A percentile compares a stretch with the other conserved stretches of the same genome.
Evolutionary conservation across 2,797 vertebrate species (phyloP).

Genomic region (Micropoecilia bifurca): DNA sequence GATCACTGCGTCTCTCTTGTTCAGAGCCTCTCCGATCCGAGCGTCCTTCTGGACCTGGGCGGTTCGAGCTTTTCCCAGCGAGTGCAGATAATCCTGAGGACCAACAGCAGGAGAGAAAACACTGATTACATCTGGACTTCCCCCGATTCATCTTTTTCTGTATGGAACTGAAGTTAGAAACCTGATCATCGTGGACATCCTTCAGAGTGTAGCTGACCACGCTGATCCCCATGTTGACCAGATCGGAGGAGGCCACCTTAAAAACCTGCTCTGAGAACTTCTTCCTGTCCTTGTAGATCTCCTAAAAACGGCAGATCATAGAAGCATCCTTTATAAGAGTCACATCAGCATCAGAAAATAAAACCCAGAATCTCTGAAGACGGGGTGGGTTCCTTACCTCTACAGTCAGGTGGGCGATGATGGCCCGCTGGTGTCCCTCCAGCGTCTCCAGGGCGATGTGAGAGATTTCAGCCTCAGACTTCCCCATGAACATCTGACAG

Average conservation of each 20-base stretch:
- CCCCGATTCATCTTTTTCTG: not conserved
- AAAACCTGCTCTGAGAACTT: slow-evolving; percentile 96
- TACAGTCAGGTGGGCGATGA: slow-evolving; percentile 95
- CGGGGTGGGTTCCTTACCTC: slow-evolving; percentile 75
- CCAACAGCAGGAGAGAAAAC: not conserved
- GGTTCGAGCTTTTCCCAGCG: slow-evolving; percentile 89
- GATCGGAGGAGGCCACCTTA: slow-evolving; percentile 92
- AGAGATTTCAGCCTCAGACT: slow-evolving; percentile 88
- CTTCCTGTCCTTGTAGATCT: slow-evolving; percentile 95
- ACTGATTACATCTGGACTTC: accelerated
- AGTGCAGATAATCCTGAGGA: slow-evolving; percentile 89
- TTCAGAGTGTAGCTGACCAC: slow-evolving; percentile 96
- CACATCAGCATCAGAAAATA: not conserved
- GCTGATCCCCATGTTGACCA: slow-evolving; percentile 95
- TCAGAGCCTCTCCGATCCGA: slow-evolving; percentile 90
- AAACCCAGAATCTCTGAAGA: not conserved
- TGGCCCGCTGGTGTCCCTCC: slow-evolving; percentile 93
- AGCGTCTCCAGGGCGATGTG: slow-evolving; percentile 93
- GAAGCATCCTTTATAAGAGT: not conserved
- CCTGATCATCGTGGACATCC: slow-evolving; percentile 94
- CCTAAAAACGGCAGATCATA: slow-evolving; percentile 69
- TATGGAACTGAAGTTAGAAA: slow-evolving; percentile 32
- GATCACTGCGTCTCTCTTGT: slow-evolving; percentile 91
- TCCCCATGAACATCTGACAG: slow-evolving; percentile 97
- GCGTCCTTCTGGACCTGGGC: slow-evolving; percentile 95